phyloP scores from a whole-genome alignment of 2,888 invertebrate species.

The Cryptocephalus moraei region DNA sequence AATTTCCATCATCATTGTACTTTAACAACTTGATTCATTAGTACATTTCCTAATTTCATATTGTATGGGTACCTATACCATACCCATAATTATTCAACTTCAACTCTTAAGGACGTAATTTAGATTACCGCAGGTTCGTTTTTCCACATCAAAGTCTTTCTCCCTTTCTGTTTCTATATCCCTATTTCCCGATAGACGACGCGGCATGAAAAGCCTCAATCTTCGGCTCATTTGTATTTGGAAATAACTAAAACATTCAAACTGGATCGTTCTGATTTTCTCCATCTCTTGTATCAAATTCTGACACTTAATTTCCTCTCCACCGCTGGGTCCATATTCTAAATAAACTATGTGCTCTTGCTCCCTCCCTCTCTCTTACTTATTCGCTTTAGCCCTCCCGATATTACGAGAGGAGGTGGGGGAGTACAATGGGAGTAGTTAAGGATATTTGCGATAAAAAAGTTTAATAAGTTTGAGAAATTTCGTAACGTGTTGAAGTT shows the following conservation, averaged over 20 bases:
- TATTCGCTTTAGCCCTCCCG: constrained; percentile 7
- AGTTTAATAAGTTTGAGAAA: too few relatives aligned
- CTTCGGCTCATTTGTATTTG: constrained; percentile 23
- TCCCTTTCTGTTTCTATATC: constrained; percentile 4
- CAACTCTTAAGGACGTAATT: too few relatives aligned
- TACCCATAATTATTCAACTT: too few relatives aligned
- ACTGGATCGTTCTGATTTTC: constrained; percentile 19
- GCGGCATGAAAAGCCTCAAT: constrained; percentile 18
- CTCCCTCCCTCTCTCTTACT: background rate
- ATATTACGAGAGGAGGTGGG: constrained; percentile 1
- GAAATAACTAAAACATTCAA: constrained; percentile 21
- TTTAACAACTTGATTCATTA: too few relatives aligned
- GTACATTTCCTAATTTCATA: too few relatives aligned
- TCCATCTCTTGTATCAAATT: constrained; percentile 28
- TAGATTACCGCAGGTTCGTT: too few relatives aligned
- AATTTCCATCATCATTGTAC: too few relatives aligned
- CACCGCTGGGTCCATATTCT: constrained; percentile 23
- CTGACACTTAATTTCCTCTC: constrained; percentile 31
- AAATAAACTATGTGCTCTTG: constrained; percentile 24
- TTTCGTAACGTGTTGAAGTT: too few relatives aligned
- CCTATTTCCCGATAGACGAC: constrained; percentile 6
- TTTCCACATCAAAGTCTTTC: background rate
- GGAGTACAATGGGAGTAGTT: too few relatives aligned
- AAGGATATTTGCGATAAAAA: too few relatives aligned
- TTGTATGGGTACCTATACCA: too few relatives aligned